Base-by-base conservation (phyloP, 2,797 vertebrate genomes). In the Takifugu rubripes region DNA sequence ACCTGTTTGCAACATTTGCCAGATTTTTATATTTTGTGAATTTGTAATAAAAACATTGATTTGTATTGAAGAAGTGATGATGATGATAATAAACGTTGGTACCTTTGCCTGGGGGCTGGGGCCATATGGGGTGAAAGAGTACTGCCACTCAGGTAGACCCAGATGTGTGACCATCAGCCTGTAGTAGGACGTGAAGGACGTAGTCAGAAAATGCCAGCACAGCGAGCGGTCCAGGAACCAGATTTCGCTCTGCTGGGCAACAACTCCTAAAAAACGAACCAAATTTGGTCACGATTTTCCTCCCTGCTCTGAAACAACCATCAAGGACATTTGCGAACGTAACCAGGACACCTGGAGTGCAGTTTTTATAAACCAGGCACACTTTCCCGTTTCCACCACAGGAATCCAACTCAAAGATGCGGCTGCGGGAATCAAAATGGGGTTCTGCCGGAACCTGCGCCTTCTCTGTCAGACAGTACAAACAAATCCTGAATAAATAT, bases 101-200 rank as follows among this genome's bases (percentile, higher is more conserved):
- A 98, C 97, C 95, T 96, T 96, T 72, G 94, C 94, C 75, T 95
- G 94, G 2, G 96, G 96, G 74, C 95, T 97, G 55, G 95, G 89
- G 5, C 97, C 95, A 2, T 98, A 97, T 49, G 92, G 92, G 47
- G 97, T 98, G 82, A 96, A 97, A 64, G 86, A 74, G 0, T 97
- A 97, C 48, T 98, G 96, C 96, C 97, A 99, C 82, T 99, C 96
- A 0, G 96, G 96, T 29, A 99, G 92, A 54, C 97, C 97, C 63
- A 98, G 85, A 74, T 99, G 93, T 2, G 94, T 96, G 78, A 99
- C 92, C 81, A 99, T 94, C 64, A 99, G 90, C 49, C 96, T 91
- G 79, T 97, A 98, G 77, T 97, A 99, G 42, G 96, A 93, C 0
- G 92, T 96, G 81, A 98, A 98, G 47, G 92, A 94, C 57, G 94